phyloP scores from a whole-genome alignment of 2,888 invertebrate species.

The Nomada lathburiana region DNA sequence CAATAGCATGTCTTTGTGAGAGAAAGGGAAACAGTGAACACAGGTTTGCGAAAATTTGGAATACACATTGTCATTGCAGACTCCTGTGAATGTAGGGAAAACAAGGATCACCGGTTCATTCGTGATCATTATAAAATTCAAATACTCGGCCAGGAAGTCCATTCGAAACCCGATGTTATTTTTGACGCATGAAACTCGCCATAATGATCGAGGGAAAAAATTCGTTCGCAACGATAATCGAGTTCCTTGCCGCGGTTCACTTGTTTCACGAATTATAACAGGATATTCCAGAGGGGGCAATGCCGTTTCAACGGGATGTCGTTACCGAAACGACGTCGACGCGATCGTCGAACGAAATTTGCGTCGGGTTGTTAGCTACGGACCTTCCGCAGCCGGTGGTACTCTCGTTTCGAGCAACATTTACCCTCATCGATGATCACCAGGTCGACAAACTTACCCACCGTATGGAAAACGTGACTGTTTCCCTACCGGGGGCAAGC shows the following conservation, averaged over 20 bases:
- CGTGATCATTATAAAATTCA: conserved; percentile 40
- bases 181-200: conserved; percentile 15
- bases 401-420: conserved; percentile 50
- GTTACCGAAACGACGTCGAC: conserved; percentile 58
- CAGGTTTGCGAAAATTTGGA: conserved; percentile 5
- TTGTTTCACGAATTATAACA: conserved; percentile 50
- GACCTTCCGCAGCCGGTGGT: conserved; percentile 37
- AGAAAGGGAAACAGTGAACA: no score
- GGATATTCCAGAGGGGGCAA: conserved; percentile 41
- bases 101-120: neutral
- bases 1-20: no score
- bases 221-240: conserved; percentile 28
- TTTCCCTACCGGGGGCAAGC: neutral
- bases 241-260: conserved; percentile 21
- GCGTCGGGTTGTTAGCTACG: conserved; percentile 50
- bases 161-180: conserved; percentile 28
- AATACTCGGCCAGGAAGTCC: conserved; percentile 25
- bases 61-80: conserved; percentile 11
- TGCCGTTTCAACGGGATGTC: conserved; percentile 43
- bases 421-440: conserved; percentile 44
- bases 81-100: no score
- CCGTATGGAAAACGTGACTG: conserved; percentile 25
- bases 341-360: conserved; percentile 59
- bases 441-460: conserved; percentile 30
- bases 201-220: conserved; percentile 21